These are phyloP conservation scores for Chalcis sispes DNA, from an alignment of 2,888 invertebrate genomes.

Conservation along the genomic window DNA sequence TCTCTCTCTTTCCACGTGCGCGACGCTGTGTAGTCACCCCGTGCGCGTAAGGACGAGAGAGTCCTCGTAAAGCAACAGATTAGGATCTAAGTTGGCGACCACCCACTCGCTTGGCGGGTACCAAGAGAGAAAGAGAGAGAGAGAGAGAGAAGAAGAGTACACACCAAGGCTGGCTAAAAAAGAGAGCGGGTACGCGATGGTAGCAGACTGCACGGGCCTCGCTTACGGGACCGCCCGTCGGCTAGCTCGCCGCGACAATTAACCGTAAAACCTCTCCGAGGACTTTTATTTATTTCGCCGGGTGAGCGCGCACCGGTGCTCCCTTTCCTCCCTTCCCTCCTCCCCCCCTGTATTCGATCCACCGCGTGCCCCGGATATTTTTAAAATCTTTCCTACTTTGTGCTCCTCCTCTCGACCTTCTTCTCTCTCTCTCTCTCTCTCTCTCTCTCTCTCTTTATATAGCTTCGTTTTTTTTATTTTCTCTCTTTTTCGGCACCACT, in stretches of 20 bases:
- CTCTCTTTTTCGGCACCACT: neutral
- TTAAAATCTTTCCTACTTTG: conserved; percentile 2
- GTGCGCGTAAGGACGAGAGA: no score
- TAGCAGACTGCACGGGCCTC: conserved; percentile 37
- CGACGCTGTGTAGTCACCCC: no score
- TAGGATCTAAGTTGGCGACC: no score
- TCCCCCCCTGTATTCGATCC: no score
- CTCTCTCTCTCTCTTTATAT: neutral
- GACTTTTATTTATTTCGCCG: conserved; percentile 65
- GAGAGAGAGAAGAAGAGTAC: no score
- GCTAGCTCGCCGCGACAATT: conserved; percentile 68
- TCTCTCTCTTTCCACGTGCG: no score
- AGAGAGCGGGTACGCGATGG: neutral
- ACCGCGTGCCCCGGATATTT: conserved; percentile 26
- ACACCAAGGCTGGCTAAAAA: no score
- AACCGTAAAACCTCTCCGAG: conserved; percentile 67
- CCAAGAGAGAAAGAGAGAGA: no score
- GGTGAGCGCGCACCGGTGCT: neutral
- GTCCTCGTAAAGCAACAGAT: no score
- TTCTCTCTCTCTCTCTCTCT: conserved; percentile 10
- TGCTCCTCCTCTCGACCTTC: neutral
- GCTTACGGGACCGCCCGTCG: conserved; percentile 57
- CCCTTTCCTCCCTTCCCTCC: no score
- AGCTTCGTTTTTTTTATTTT: no score
- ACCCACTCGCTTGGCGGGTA: no score